phyloP scores from a whole-genome alignment of 2,888 invertebrate genomes.

The Vannuccia rotundouncinata region DNA sequence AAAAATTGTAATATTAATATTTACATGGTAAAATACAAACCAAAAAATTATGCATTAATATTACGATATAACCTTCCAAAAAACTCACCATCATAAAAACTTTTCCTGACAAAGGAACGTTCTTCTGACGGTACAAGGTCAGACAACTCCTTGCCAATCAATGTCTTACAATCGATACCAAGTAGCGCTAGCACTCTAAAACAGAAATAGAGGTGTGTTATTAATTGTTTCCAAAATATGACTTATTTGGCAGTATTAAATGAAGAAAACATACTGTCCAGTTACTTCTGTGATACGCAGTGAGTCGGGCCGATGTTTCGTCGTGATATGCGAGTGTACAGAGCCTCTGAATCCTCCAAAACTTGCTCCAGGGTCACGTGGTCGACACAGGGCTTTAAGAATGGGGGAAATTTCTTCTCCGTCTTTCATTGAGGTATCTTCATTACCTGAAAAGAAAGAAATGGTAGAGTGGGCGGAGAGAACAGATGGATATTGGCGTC shows the following conservation, averaged over 20 bases:
- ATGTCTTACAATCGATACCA: not conserved
- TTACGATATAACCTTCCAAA: no score
- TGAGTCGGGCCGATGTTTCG: not conserved
- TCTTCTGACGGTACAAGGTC: not conserved
- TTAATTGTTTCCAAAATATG: no score
- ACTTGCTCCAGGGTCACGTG: not conserved
- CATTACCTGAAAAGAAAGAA: no score
- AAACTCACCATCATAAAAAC: not conserved
- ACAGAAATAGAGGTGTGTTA: not conserved
- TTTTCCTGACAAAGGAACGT: not conserved
- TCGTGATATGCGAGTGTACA: not conserved
- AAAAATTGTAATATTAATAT: no score
- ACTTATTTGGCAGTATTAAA: no score
- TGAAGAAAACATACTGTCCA: not conserved
- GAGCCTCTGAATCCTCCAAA: not conserved
- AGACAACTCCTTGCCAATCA: not conserved
- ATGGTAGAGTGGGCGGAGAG: no score
- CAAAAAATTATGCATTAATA: no score
- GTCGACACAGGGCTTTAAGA: not conserved
- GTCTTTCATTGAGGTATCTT: no score
- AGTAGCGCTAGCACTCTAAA: not conserved
- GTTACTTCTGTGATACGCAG: not conserved
- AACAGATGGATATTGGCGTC: no score
- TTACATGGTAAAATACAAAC: no score
- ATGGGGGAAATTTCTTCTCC: no score